Evolutionary conservation across 2,113 vertebrate genomes (phyloP), one percentile per base, ranked within the genome.

Genomic region (Pelodiscus sinensis): DNA sequence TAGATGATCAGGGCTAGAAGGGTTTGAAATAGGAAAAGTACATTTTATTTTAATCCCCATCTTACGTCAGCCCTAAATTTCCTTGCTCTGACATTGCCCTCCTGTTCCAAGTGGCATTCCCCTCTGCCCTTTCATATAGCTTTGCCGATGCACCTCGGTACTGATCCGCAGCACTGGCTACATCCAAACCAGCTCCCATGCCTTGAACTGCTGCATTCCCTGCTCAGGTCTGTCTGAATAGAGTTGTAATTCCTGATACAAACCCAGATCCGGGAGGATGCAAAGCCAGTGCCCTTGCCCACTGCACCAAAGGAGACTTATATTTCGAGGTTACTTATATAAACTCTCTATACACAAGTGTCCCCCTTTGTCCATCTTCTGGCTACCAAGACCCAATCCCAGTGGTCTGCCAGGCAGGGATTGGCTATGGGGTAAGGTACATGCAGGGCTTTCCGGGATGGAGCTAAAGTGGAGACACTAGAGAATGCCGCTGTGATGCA

Each of bases 371-470:
- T 35, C 65, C n/a, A 2, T 21, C 54, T 88, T 18, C 51, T 79
- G 51, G 21, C 3, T 84, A n/a, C 5, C 3, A 38, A 51, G 10
- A 4, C 2, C n/a, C 7, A 81, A 55, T 62, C 62, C 35, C 8
- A n/a, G n/a, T 52, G 84, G 31, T 14, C 80, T 8, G 0, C 8
- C 75, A 92, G 24, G 58, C 21, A 50, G 27, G 18, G 6, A 16
- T 50, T 83, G 38, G 80, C 0, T 0, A 0, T 1, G 1, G 62
- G 81, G 35, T 0, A 15, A 35, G 68, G 16, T 60, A 56, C 3
- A 57, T 84, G 73, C 55, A 16, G 52, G 60, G 44, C 29, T 21
- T 16, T 52, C 29, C 22, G 9, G 14, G 22, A 19, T 10, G 21
- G 57, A 55, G 31, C 35, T 38, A 71, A 71, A 9, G 65, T 71